Conservation (phyloP, 2,888 invertebrate genomes). For the Synanthedon myopaeformis region DNA sequence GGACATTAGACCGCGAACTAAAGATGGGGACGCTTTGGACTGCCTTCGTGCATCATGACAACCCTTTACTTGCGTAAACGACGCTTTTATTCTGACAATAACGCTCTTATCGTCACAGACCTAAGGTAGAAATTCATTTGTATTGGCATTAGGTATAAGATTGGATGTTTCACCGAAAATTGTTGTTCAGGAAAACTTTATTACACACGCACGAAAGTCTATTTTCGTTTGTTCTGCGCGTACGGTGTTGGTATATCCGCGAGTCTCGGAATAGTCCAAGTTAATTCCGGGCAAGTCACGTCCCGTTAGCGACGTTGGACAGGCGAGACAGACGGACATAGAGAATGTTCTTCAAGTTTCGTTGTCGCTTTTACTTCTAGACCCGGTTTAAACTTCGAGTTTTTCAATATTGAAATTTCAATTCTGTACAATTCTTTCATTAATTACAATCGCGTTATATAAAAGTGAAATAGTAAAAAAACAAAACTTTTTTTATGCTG, state of each 20-base stretch:
- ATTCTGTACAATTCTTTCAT: neutral
- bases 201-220: conserved; percentile 16
- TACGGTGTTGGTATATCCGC: conserved; percentile 15
- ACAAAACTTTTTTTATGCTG: too few species aligned
- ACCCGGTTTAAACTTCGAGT: neutral
- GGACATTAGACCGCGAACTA: conserved; percentile 35
- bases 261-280: conserved; percentile 22
- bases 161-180: conserved; percentile 11
- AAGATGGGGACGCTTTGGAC: conserved; percentile 40
- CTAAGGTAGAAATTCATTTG: conserved; percentile 18
- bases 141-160: conserved; percentile 3
- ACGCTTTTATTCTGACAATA: too few species aligned
- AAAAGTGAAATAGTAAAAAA: too few species aligned
- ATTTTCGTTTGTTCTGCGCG: conserved; percentile 11
- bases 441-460: too few species aligned
- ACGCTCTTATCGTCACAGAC: neutral
- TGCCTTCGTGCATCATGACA: conserved; percentile 48
- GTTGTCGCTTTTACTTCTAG: conserved; percentile 1
- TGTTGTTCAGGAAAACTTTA: conserved; percentile 10
- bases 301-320: conserved; percentile 34
- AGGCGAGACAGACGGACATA: conserved; percentile 34
- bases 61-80: conserved; percentile 35
- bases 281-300: conserved; percentile 55
- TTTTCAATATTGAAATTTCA: too few species aligned
- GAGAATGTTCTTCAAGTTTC: conserved; percentile 19